phyloP scores from a whole-genome alignment of 1,140 invertebrate genomes.

The Papilio helenus region DNA sequence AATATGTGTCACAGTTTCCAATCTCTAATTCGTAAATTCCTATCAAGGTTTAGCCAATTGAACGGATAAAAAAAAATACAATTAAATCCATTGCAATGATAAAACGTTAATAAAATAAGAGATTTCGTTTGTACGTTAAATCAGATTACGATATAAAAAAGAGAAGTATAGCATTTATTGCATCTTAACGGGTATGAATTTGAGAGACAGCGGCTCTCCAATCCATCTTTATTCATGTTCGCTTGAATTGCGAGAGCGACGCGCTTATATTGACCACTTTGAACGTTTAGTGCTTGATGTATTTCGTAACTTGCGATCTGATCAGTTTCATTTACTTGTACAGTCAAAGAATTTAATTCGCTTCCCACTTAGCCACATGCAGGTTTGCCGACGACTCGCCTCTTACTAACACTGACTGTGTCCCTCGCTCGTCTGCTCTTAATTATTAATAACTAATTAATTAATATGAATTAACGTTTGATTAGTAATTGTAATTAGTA shows the following conservation, averaged over 20 bases:
- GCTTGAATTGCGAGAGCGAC: neutral
- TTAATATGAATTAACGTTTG: neutral
- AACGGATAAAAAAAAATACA: too few relatives aligned
- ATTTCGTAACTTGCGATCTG: neutral
- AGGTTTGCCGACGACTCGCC: too few relatives aligned
- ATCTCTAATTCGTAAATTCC: too few relatives aligned
- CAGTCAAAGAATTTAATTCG: too few relatives aligned
- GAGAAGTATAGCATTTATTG: neutral
- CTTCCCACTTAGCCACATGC: too few relatives aligned
- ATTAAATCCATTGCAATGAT: too few relatives aligned
- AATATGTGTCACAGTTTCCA: too few relatives aligned
- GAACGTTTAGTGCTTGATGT: neutral
- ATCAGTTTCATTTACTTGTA: neutral
- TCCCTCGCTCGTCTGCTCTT: neutral
- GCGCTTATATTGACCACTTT: neutral
- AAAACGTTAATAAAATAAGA: too few relatives aligned
- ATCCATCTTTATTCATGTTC: neutral
- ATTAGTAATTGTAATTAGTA: slow-evolving; percentile 10
- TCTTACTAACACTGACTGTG: too few relatives aligned
- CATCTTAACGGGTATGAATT: neutral
- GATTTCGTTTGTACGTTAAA: neutral
- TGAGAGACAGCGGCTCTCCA: slow-evolving; percentile 2
- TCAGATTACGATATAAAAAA: neutral
- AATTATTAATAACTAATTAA: neutral
- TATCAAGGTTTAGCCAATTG: too few relatives aligned